Conservation (phyloP, 30 jellyfish, hydroid and myxozoan genomes). For the Thelohanellus kitauei region DNA sequence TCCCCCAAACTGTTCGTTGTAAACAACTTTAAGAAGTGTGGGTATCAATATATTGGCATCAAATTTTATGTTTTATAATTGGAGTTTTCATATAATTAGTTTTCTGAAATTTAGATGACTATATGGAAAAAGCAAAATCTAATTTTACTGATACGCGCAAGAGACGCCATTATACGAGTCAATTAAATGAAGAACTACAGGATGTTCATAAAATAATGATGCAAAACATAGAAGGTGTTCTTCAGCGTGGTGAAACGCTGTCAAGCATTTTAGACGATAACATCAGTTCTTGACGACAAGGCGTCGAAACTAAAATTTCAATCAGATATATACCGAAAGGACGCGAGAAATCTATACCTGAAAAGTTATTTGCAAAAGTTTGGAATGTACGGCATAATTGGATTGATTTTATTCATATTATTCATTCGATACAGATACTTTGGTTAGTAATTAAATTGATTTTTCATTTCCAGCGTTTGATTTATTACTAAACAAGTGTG, state of each 20-base stretch:
- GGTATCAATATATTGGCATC: too few relatives aligned
- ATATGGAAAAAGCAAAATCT: conserved; percentile 40
- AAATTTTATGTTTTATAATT: too few relatives aligned
- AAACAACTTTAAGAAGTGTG: too few relatives aligned
- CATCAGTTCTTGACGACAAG: conserved; percentile 51
- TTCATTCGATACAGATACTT: too few relatives aligned
- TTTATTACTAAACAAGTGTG: too few relatives aligned
- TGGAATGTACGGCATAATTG: conserved; percentile 56
- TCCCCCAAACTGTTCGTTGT: too few relatives aligned
- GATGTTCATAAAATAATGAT: conserved; percentile 83
- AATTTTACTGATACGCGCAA: conserved; percentile 38
- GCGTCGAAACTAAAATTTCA: conserved; percentile 68
- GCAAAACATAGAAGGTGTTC: conserved; percentile 64
- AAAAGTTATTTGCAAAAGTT: conserved; percentile 46
- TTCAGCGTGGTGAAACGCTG: conserved; percentile 68
- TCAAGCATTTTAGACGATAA: conserved; percentile 37
- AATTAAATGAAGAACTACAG: conserved; percentile 57
- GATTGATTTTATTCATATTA: conserved; percentile 16
- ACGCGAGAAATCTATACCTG: conserved; percentile 43
- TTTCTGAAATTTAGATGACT: conserved; percentile 15
- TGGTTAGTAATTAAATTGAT: too few relatives aligned
- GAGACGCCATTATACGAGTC: conserved; percentile 19
- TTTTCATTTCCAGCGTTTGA: too few relatives aligned
- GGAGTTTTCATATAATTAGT: background rate
- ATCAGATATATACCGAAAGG: conserved; percentile 61